A percentile compares a stretch with the other conserved stretches of the same genome.
Conservation (phyloP, 1,140 invertebrate genomes). For the Heliconius hermathena region DNA sequence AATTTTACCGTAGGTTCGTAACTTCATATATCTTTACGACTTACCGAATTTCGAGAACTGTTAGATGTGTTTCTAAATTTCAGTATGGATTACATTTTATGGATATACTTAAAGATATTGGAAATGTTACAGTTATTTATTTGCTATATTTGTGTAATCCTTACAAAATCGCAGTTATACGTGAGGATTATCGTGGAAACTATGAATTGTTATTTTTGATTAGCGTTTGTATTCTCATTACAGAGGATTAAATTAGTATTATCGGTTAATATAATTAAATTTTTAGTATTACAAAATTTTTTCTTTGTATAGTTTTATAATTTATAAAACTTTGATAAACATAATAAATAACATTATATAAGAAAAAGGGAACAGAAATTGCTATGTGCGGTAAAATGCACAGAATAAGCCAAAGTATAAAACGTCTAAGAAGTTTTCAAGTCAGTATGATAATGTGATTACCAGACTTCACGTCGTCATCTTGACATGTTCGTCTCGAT, state of each 20-base stretch:
- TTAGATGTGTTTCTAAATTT: constrained; percentile 22
- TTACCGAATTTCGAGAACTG: constrained; percentile 36
- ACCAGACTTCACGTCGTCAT: constrained; percentile 46
- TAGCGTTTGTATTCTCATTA: neutral
- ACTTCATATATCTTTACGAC: constrained; percentile 47
- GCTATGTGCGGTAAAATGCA: neutral
- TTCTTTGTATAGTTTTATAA: neutral
- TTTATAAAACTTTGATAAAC: neutral
- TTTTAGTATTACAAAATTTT: neutral
- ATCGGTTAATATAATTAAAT: neutral
- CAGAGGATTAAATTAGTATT: neutral
- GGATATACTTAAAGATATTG: constrained; percentile 10
- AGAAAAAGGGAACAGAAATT: too few relatives aligned
- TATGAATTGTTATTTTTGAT: neutral
- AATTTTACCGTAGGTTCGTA: constrained; percentile 57
- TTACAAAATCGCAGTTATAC: neutral
- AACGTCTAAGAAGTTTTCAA: constrained; percentile 23
- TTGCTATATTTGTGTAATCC: neutral
- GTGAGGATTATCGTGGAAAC: neutral
- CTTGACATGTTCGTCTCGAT: constrained; percentile 48
- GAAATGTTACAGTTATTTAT: constrained; percentile 2
- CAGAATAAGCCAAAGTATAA: neutral
- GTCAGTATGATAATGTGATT: constrained; percentile 48
- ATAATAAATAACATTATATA: neutral
- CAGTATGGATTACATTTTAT: constrained; percentile 17